Base-by-base conservation (phyloP, 2,113 vertebrate genomes). In the Phaethon lepturus region DNA sequence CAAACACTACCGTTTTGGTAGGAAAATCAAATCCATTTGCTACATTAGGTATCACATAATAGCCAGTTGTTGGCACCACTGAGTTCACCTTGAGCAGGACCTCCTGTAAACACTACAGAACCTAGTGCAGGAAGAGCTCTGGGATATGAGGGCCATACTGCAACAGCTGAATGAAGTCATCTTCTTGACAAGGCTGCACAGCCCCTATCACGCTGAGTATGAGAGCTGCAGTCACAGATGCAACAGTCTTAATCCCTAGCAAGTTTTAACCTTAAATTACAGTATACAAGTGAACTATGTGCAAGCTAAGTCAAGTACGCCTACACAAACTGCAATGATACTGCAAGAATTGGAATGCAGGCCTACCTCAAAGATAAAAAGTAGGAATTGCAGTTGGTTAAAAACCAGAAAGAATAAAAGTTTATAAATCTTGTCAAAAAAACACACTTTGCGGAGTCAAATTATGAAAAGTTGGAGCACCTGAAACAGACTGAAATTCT, bases 1-100 rank as follows among this genome's bases (percentile, higher is more conserved):
- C 44, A 44, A 73, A 77, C 5, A 3, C 12, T 62, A 35, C 4
- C 0, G 0, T 1, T 14, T 29, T 47, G 62, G 44, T 13, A 60
- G 71, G 82, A 83, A 88, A n/a, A 45, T 16, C 44, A 66, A 14
- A 2, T 3, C 35, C 9, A 38, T 86, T 76, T 86, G 33, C 33
- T 45, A 60, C 25, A 47, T 88, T 56, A 80, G 44, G 44, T 79
- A 31, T 10, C 53, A 83, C 67, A 82, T 53, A 86, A 38, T 1
- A 60, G 26, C 7, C 24, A 86, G 4, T 13, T 73, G 13, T 13
- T 90, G 53, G 26, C 22, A 83, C 7, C 35, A 68, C 35, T 22
- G 67, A 58, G 50, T 10, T 75, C 14, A 49, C 35, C 52, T 68
- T 40, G 45, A 76, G 58, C 58, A 90, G 28, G 40, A 62, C 26